phyloP scores from a whole-genome alignment of 2,113 vertebrate genomes.

The Upupa epops region DNA sequence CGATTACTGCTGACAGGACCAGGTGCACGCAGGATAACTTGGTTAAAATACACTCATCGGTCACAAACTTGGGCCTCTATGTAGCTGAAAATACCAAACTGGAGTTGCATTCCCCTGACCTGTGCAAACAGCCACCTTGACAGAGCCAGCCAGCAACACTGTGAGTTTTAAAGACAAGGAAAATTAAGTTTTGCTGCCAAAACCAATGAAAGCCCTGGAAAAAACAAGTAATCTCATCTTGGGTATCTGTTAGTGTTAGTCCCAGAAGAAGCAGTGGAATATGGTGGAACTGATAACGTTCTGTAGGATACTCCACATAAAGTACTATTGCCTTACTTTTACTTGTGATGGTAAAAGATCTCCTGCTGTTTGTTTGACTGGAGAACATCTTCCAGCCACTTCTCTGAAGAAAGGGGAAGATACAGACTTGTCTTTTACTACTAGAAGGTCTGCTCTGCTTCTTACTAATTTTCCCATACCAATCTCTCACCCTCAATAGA shows the following conservation, averaged over 20 bases:
- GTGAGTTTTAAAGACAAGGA: not conserved
- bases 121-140: not conserved
- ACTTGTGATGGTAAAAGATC: not conserved
- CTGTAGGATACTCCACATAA: not conserved
- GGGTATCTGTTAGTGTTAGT: not conserved
- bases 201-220: not conserved
- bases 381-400: not conserved
- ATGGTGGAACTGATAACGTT: not conserved
- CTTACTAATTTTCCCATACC: not conserved
- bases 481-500: not conserved
- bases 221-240: not conserved
- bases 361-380: not conserved
- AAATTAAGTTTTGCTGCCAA: not conserved
- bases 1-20: not conserved
- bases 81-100: not conserved
- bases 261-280: not conserved
- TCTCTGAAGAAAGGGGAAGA: not conserved
- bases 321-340: not conserved
- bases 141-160: not conserved
- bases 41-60: not conserved
- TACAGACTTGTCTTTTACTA: not conserved
- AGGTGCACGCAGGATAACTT: slow-evolving; percentile 6
- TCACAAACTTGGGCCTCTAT: not conserved
- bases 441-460: not conserved
- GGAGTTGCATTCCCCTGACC: not conserved